Percentiles rank a stretch among this genome's conserved stretches.
phyloP scores from a whole-genome alignment of 64 coral and sea anemone species.

The Catalaphyllia jardinei region DNA sequence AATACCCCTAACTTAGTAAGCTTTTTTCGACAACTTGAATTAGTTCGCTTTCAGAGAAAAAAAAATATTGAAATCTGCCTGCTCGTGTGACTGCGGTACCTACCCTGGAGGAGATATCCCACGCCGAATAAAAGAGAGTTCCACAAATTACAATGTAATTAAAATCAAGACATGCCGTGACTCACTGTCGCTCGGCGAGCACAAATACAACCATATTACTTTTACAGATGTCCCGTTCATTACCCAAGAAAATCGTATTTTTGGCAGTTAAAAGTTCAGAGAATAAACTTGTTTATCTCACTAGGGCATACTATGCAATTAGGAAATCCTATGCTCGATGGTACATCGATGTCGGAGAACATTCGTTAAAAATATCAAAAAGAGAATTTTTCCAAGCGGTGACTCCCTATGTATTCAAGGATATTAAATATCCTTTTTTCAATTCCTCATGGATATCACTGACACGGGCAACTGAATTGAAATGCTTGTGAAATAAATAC shows the following conservation, averaged over 20 bases:
- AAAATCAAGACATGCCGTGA: conserved; percentile 37
- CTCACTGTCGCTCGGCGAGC: not conserved
- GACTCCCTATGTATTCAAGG: conserved; percentile 45
- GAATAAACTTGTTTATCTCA: conserved; percentile 4
- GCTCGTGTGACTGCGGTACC: not conserved
- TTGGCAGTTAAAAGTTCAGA: not conserved
- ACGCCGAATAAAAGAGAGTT: not conserved
- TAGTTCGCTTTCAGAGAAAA: not conserved
- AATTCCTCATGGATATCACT: conserved; percentile 27
- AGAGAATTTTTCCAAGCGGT: not conserved
- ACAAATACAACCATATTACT: conserved; percentile 16
- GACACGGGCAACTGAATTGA: not conserved
- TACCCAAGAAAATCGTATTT: not conserved
- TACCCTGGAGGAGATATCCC: too few relatives aligned
- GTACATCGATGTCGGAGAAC: not conserved
- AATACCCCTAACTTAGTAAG: not conserved
- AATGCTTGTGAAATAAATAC: conserved; percentile 3
- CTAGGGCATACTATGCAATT: not conserved
- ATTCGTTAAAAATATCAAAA: conserved; percentile 43
- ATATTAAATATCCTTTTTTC: conserved; percentile 31
- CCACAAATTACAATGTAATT: conserved; percentile 18
- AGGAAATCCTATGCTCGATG: not conserved
- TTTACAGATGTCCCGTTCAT: conserved; percentile 38
- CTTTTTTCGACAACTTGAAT: not conserved
- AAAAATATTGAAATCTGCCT: not conserved